Evolutionary conservation across 2,888 invertebrate species (phyloP), one percentile per base, ranked within the genome.

Genomic region (Cylindroiulus punctatus): DNA sequence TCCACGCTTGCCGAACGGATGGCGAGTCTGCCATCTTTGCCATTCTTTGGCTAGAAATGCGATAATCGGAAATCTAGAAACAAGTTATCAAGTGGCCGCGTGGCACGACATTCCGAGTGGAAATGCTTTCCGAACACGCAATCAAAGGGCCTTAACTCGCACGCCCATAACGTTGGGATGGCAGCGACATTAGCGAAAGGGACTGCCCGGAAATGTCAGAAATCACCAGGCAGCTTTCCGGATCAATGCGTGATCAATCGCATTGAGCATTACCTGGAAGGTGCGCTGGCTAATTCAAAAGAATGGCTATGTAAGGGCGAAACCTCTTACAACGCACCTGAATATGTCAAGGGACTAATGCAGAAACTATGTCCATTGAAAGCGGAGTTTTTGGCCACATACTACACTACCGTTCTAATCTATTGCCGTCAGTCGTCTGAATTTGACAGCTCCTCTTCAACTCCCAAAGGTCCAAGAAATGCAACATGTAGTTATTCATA

Each of bases 241-340:
- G 65, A 65, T 65, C 65, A 65, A 65, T 65, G 65, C 65, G 65
- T 26, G 65, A 12, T 7, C 26, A 65, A 65, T 65, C 65, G 65
- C 65, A 65, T 26, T 65, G n/a, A 19, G 57, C n/a, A n/a, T 19
- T 57, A 57, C 65, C 26, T 26, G 65, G 26, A 65, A 65, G 57
- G 57, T 57, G 57, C 57, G 57, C n/a, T 19, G 7, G 26, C 65
- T 65, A 65, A 65, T 65, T 26, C 26, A 65, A 65, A 65, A 65
- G 0, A 10, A 44, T 36, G 36, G 36, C 36, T 36, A 36, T 36
- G 36, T 7, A 36, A 4, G 36, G 36, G 36, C 36, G 36, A 36
- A 36, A 2, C 36, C 36, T 36, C 36, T 36, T 36, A 36, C 36
- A 7, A 4, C 7, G 36, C 36, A n/a, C n/a, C n/a, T n/a, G n/a